Evolutionary conservation across 1,140 invertebrate genomes (phyloP), one percentile per base, ranked within the genome.

Genomic region (Chlorops oryzae): DNA sequence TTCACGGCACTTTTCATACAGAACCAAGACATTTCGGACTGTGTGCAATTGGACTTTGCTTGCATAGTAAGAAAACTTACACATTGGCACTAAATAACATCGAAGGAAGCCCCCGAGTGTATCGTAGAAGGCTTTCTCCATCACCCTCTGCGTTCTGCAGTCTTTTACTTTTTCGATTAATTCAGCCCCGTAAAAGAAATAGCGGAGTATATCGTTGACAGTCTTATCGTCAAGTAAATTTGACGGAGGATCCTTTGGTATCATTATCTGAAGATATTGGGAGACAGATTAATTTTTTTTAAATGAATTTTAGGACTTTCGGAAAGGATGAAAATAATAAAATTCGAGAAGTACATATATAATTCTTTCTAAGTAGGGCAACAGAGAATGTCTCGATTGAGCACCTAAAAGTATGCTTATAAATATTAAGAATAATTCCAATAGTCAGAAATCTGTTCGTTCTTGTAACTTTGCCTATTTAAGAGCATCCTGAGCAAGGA

Each of bases 61-160:
- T 1, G 63, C 69, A 27, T 72, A 72, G 34, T 43, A 72, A 21
- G 70, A 72, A 3, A 66, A 47, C 25, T 70, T 68, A 0, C 59
- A 57, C 21, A 64, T 51, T 9, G 70, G 69, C 24, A 68, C 7
- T 5, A 72, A 34, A 28, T 67, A 65, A 20, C 47, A 61, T 9
- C 60, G 55, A 15, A 72, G 42, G 28, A 70, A 72, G 5, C 69
- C 63, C 4, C 69, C 69, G 12, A 72, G 18, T 0, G 58, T 53
- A 47, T 72, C 70, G 37, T 70, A 72, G 42, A 65, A 63, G 17
- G 65, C 59, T 2, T 59, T 50, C 17, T 72, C 56, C 3, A 59
- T 27, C 10, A 65, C 22, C 3, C 47, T 45, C 9, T 53, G 51
- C 1, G 61, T 45, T 2, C 55, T 44, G 0, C 47, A 25, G 5